These are phyloP conservation scores for Ypsolopha scabrella DNA, from an alignment of 2,888 invertebrate species.

Conservation along the genomic window DNA sequence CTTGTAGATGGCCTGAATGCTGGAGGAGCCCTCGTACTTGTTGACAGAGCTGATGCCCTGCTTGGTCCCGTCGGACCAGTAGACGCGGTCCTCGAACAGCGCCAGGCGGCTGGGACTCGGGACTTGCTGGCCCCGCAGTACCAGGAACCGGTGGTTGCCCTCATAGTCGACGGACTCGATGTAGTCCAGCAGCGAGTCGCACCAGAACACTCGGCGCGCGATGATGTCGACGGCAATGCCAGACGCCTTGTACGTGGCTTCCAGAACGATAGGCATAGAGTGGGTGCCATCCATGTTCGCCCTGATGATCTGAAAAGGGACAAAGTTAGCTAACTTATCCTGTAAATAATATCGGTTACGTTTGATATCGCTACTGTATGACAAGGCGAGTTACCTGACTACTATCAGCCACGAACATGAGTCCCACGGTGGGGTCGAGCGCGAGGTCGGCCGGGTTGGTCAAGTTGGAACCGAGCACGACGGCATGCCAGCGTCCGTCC, in stretches of 20 bases:
- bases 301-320: conserved; percentile 70
- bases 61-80: conserved; percentile 93
- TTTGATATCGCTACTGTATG: too few species aligned
- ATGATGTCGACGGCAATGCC: conserved; percentile 94
- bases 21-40: conserved; percentile 84
- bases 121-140: conserved; percentile 85
- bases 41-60: conserved; percentile 90
- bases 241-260: conserved; percentile 94
- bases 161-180: conserved; percentile 97
- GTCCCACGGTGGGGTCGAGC: conserved; percentile 90
- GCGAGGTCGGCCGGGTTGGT: conserved; percentile 93
- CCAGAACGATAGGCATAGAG: conserved; percentile 84
- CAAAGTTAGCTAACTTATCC: neutral
- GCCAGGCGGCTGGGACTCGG: conserved; percentile 88
- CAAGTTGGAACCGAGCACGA: conserved; percentile 91
- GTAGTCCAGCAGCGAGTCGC: conserved; percentile 94
- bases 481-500: conserved; percentile 88
- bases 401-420: conserved; percentile 89
- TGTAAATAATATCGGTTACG: neutral
- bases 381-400: conserved; percentile 69
- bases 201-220: conserved; percentile 93
- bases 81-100: conserved; percentile 87
- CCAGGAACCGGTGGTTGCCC: conserved; percentile 83
- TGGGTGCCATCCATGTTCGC: conserved; percentile 96
- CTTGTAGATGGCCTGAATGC: conserved; percentile 84